Conservation (phyloP, 1,140 invertebrate species). For the Nephotettix cincticeps region DNA sequence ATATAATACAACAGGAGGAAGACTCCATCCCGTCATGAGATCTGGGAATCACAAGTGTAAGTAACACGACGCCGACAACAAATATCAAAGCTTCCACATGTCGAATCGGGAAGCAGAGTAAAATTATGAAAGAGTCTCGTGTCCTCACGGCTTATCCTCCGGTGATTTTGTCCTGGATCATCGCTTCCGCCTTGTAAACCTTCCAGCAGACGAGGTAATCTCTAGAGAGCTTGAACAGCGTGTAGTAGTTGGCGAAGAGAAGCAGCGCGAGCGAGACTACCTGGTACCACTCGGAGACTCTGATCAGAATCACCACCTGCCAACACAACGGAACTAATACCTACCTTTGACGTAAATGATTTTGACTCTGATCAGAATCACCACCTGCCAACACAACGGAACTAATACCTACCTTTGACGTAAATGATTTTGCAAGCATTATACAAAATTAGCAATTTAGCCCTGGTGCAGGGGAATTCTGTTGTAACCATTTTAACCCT, state of each 20-base stretch:
- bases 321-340: too few species aligned
- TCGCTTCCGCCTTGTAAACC: conserved; percentile 73
- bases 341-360: too few species aligned
- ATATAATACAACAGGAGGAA: neutral
- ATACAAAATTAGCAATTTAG: too few species aligned
- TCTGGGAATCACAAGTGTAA: neutral
- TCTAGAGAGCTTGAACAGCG: conserved; percentile 83
- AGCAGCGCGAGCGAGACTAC: conserved; percentile 81
- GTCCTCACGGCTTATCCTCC: conserved; percentile 29
- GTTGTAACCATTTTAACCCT: too few species aligned
- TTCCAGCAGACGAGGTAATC: conserved; percentile 84
- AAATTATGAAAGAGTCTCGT: neutral
- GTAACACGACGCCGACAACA: neutral
- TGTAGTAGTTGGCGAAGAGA: conserved; percentile 87
- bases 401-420: too few species aligned
- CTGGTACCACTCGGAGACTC: conserved; percentile 87
- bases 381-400: too few species aligned
- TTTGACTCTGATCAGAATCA: conserved; percentile 71
- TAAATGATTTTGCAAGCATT: too few species aligned
- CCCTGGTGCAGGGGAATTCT: too few species aligned
- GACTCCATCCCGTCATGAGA: neutral
- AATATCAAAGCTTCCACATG: neutral
- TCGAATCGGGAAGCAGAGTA: neutral
- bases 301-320: conserved; percentile 68
- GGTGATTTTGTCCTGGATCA: conserved; percentile 60